Evolutionary conservation across 2,113 vertebrate genomes (phyloP).

Genomic region (Austrofundulus limnaeus): DNA sequence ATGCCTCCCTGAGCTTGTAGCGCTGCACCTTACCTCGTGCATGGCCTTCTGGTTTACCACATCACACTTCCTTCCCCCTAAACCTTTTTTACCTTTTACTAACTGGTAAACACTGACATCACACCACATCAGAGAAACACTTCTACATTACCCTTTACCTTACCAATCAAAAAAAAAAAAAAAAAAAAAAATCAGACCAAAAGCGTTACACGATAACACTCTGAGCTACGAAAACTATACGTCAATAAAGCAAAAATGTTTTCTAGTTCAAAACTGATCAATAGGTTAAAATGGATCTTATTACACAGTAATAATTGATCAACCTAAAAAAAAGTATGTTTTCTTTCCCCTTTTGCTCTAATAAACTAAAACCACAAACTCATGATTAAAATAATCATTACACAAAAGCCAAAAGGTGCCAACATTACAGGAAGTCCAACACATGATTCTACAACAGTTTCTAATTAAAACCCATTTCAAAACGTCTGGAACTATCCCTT

Average conservation of each 20-base stretch:
- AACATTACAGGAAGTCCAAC: not conserved
- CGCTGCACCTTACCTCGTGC: slow-evolving; percentile 4
- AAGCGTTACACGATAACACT: no score
- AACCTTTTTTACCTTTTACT: not conserved
- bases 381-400: not conserved
- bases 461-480: not conserved
- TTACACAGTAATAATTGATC: not conserved
- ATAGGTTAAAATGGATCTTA: no score
- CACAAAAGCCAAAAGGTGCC: not conserved
- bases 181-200: not conserved
- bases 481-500: no score
- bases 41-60: slow-evolving; percentile 15
- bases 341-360: not conserved
- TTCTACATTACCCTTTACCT: not conserved
- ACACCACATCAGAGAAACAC: not conserved
- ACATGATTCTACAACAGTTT: not conserved
- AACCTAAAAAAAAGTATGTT: not conserved
- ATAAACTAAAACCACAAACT: not conserved
- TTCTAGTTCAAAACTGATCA: no score
- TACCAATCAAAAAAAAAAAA: not conserved
- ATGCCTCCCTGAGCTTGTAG: not conserved
- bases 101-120: not conserved
- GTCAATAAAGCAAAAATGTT: not conserved
- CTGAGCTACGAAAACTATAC: not conserved
- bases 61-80: slow-evolving; percentile 33